A percentile compares a stretch with the other conserved stretches of the same genome.
These are phyloP conservation scores for Pyrgus malvae DNA, from an alignment of 2,888 invertebrate species.

Conservation along the genomic window DNA sequence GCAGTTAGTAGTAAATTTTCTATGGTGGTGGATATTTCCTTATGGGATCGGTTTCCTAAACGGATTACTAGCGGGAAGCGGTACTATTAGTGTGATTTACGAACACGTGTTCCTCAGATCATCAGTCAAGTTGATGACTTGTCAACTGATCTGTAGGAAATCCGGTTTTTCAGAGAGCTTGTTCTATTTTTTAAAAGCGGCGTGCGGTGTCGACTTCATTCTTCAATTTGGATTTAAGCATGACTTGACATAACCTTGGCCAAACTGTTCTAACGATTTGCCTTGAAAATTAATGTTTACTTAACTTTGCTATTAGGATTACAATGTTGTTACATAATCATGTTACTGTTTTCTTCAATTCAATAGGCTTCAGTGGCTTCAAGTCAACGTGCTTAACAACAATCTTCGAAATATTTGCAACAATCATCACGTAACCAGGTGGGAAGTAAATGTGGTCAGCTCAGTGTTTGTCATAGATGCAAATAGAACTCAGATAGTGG, in stretches of 20 bases:
- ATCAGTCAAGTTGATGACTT: conserved; percentile 27
- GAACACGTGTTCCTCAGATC: conserved; percentile 10
- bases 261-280: not conserved
- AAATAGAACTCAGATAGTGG: conserved; percentile 3
- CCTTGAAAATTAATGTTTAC: not conserved
- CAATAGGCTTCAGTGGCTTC: no score
- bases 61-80: conserved; percentile 8
- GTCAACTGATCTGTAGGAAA: conserved; percentile 19
- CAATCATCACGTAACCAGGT: not conserved
- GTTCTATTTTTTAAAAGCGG: conserved; percentile 19
- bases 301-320: not conserved
- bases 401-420: not conserved
- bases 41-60: conserved; percentile 3
- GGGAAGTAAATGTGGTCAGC: not conserved
- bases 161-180: conserved; percentile 2
- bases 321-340: not conserved
- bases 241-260: not conserved
- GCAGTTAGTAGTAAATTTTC: not conserved
- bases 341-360: no score
- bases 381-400: no score
- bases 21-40: not conserved
- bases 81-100: conserved; percentile 24
- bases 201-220: not conserved
- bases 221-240: conserved; percentile 3
- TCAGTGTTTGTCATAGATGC: conserved; percentile 2